Conservation (phyloP, 2,888 invertebrate species). For the Laothoe populi region DNA sequence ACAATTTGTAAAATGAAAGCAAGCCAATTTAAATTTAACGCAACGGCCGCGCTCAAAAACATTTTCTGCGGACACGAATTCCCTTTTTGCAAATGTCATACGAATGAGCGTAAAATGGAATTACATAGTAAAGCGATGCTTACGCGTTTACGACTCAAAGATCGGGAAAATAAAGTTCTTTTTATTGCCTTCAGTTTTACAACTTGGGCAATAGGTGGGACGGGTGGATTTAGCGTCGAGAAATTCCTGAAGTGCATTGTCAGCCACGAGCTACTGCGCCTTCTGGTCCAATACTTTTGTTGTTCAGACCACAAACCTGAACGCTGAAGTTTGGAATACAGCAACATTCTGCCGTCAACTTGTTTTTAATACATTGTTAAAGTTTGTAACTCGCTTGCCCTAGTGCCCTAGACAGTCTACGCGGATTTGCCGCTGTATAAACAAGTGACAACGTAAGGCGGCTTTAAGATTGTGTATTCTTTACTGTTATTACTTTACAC, state of each 20-base stretch:
- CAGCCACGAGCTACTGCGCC: slow-evolving; percentile 13
- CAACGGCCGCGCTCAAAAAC: slow-evolving; percentile 44
- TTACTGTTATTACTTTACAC: too few relatives aligned
- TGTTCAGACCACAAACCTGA: slow-evolving; percentile 24
- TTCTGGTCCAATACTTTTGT: slow-evolving; percentile 24
- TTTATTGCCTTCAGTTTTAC: slow-evolving; percentile 72
- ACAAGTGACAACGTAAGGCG: too few relatives aligned
- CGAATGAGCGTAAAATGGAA: slow-evolving; percentile 63
- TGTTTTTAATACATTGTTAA: slow-evolving; percentile 19
- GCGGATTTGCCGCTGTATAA: neutral
- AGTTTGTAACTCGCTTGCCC: slow-evolving; percentile 4
- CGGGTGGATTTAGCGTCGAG: slow-evolving; percentile 54
- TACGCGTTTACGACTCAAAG: slow-evolving; percentile 68
- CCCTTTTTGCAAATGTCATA: slow-evolving; percentile 57
- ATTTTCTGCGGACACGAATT: slow-evolving; percentile 47
- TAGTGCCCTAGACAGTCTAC: neutral
- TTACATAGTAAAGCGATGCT: slow-evolving; percentile 72
- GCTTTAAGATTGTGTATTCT: too few relatives aligned
- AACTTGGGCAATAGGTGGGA: slow-evolving; percentile 65
- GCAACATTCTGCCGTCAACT: neutral
- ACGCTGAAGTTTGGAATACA: slow-evolving; percentile 26
- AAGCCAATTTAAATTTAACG: slow-evolving; percentile 61
- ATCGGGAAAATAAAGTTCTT: slow-evolving; percentile 73
- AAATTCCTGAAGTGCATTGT: slow-evolving; percentile 38
- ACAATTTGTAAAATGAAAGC: slow-evolving; percentile 31